Evolutionary conservation across 2,797 vertebrate species (phyloP).

Genomic region (Salmo trutta): DNA sequence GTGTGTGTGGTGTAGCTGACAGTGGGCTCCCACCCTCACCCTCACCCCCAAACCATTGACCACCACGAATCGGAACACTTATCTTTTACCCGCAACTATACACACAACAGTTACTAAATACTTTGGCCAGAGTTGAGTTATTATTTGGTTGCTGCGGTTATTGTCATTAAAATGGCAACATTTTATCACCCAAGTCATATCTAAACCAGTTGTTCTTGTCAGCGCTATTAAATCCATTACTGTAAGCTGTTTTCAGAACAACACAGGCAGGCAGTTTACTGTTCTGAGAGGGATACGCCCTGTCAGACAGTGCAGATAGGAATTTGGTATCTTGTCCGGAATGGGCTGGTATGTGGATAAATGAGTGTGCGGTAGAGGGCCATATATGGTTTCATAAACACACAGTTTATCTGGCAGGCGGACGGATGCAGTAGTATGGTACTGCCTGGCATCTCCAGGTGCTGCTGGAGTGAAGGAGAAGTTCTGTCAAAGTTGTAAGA

Average conservation of each 20-base stretch:
- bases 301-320: conserved; percentile 40
- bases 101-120: neutral
- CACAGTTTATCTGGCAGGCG: conserved; percentile 24
- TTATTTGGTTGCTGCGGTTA: neutral
- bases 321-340: conserved; percentile 24
- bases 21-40: neutral
- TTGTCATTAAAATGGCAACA: conserved; percentile 11
- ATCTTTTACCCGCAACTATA: neutral
- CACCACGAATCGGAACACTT: neutral
- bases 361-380: conserved; percentile 24
- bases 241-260: conserved; percentile 31
- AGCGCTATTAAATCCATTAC: conserved; percentile 32
- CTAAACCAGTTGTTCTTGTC: conserved; percentile 43
- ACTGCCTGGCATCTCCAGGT: conserved; percentile 1
- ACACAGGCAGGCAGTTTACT: conserved; percentile 2
- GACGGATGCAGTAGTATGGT: neutral
- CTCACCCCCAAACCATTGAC: neutral
- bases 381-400: conserved; percentile 32
- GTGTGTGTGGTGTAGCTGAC: neutral
- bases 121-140: neutral
- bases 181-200: conserved; percentile 30
- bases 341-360: conserved; percentile 35
- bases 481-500: neutral
- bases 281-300: conserved; percentile 44
- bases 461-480: neutral